Conservation (phyloP, 1,140 invertebrate genomes). For the Probaryconus sp. region DNA sequence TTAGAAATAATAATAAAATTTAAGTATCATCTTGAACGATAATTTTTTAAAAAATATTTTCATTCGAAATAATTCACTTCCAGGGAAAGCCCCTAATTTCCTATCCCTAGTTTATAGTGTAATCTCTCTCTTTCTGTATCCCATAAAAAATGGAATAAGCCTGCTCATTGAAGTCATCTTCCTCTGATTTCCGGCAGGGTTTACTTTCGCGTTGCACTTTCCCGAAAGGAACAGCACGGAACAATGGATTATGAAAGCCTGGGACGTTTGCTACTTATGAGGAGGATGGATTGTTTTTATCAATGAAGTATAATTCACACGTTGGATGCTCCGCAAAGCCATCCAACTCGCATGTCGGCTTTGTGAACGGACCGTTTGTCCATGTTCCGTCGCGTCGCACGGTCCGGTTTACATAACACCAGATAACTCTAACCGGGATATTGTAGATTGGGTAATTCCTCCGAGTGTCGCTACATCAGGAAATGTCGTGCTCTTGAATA, state of each 20-base stretch:
- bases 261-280: slow-evolving; percentile 54
- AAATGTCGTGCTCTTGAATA: slow-evolving; percentile 22
- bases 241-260: slow-evolving; percentile 70
- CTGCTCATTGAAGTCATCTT: slow-evolving; percentile 19
- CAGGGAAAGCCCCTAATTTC: slow-evolving; percentile 50
- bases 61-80: neutral
- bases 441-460: slow-evolving; percentile 55
- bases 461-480: slow-evolving; percentile 29
- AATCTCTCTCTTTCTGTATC: slow-evolving; percentile 41
- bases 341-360: slow-evolving; percentile 11
- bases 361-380: slow-evolving; percentile 59
- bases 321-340: slow-evolving; percentile 42
- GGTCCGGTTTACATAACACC: slow-evolving; percentile 72
- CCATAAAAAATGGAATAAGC: slow-evolving; percentile 33
- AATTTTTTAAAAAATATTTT: no score
- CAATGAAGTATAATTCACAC: slow-evolving; percentile 67
- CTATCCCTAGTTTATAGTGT: neutral
- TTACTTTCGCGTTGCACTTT: slow-evolving; percentile 70
- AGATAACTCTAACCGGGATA: slow-evolving; percentile 56
- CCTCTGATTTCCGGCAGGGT: slow-evolving; percentile 43
- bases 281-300: slow-evolving; percentile 55
- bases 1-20: no score
- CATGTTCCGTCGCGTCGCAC: slow-evolving; percentile 64
- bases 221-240: slow-evolving; percentile 60
- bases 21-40: no score